Evolutionary conservation across 1,140 invertebrate genomes (phyloP), one percentile per base, ranked within the genome.

Genomic region (Calephelis nemesis): DNA sequence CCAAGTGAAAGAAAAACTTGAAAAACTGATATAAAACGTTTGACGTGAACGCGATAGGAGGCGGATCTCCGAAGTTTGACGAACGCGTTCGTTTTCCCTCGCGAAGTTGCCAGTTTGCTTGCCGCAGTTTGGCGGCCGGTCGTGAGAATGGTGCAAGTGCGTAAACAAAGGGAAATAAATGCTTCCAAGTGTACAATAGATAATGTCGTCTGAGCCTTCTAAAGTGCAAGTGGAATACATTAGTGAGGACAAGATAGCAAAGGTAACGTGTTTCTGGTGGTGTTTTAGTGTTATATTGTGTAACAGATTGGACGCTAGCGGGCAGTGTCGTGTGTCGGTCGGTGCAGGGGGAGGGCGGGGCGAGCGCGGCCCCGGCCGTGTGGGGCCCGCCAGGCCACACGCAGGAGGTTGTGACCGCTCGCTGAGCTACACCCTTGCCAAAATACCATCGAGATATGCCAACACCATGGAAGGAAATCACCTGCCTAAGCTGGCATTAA

Each of bases 301-400:
- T 87, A 91, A 90, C 82, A 84, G 72, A 85, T 84, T 80, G 85
- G 86, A 91, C 86, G 88, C 86, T 71, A 88, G 84, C 86, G 82
- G 85, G 88, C 84, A 84, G 85, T 82, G 82, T 83, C 78, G 83
- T 87, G 84, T 87, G 85, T 88, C 81, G 74, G 74, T 73, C 78
- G 82, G 85, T 79, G 88, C 85, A 90, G 87, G 86, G 88, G 89
- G 89, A 91, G 88, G 90, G 88, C 88, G 84, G 87, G 88, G 85
- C 87, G 82, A 90, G 79, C 77, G 85, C 85, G 82, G 89, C 82
- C 88, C 86, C 85, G 82, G 81, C 86, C 85, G 87, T 87, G 84
- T 88, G 84, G 83, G 86, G 82, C 85, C 87, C 86, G 85, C 75
- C 87, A 90, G 85, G 87, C 87, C 85, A 89, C 87, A 84, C 87